A percentile compares a stretch with the other conserved stretches of the same genome.
These are phyloP conservation scores for Centruroides vittatus DNA, from an alignment of 1,140 invertebrate genomes.

Conservation along the genomic window DNA sequence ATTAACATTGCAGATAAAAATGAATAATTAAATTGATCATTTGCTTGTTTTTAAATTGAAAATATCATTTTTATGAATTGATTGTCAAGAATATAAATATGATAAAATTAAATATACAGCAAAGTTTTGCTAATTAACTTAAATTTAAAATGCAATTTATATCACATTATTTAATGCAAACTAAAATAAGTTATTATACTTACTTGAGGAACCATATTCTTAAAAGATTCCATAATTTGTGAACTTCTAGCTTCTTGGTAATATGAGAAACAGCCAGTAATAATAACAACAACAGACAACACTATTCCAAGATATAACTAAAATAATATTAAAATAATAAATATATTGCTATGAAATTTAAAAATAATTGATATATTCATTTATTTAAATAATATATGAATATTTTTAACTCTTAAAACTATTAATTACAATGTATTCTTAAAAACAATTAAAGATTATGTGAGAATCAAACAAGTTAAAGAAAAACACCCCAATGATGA, in stretches of 20 bases:
- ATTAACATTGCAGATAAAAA: too few relatives aligned
- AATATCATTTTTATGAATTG: too few relatives aligned
- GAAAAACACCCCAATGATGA: too few relatives aligned
- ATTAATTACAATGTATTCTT: neutral
- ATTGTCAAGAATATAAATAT: too few relatives aligned
- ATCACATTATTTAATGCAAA: too few relatives aligned
- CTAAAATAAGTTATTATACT: neutral
- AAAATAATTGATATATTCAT: neutral
- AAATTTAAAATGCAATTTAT: too few relatives aligned
- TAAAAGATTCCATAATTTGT: conserved; percentile 25
- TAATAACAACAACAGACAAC: conserved; percentile 29
- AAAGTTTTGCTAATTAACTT: too few relatives aligned
- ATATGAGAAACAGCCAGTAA: conserved; percentile 33
- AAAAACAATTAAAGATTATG: too few relatives aligned
- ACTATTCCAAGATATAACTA: conserved; percentile 32
- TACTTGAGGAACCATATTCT: conserved; percentile 27
- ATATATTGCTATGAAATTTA: neutral
- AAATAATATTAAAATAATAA: neutral
- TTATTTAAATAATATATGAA: neutral
- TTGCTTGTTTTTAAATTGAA: too few relatives aligned
- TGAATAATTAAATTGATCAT: too few relatives aligned
- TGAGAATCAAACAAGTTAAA: too few relatives aligned
- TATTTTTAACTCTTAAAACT: neutral
- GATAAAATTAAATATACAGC: too few relatives aligned
- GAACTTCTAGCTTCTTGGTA: conserved; percentile 33